Evolutionary conservation across 37 sponge, comb jelly and placozoan species (phyloP), one percentile per base, ranked within the genome.

Genomic region (Chondrilla cf. caribensis): DNA sequence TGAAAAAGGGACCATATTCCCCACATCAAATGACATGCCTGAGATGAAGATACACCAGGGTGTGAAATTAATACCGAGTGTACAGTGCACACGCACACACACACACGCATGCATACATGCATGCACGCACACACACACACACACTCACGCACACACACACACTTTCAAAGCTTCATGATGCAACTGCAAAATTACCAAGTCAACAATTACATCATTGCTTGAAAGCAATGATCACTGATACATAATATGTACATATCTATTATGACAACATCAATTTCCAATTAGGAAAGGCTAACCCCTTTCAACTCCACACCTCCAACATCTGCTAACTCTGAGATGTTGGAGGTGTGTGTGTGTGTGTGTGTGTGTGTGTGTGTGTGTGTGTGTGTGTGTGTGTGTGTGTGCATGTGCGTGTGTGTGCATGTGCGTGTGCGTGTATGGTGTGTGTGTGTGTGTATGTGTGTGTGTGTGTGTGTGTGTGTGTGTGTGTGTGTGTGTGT

Each of bases 11-110:
- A 91, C 98, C 98, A 97, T 2, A 95, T 62, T 47, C 86, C 83
- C 98, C 98, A 97, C 58, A 92, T 72, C 54, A 95, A 9, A 71
- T 97, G 98, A 37, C 83, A 40, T 44, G 91, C 87, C 96, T 95
- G 62, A 29, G 38, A 22, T 41, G 15, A n/a, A 73, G 32, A 44
- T 54, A 58, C 2, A 29, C 24, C 19, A 37, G 0, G 41, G 64
- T 0, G 57, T 31, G 66, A 21, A 21, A 31, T 67, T 43, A n/a
- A 66, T 5, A 43, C 18, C 31, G 7, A 29, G 24, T 19, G 11
- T 55, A 55, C 17, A 19, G 17, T 55, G 17, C 51, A 47, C 51
- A 47, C 51, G 11, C 51, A 47, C 51, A 47, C 51, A 47, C 51
- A 47, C 51, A 47, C 51, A 47, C 51, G 11, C 51, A 47, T 11